phyloP scores from a whole-genome alignment of 2,888 invertebrate species.

The Thumatha senex region DNA sequence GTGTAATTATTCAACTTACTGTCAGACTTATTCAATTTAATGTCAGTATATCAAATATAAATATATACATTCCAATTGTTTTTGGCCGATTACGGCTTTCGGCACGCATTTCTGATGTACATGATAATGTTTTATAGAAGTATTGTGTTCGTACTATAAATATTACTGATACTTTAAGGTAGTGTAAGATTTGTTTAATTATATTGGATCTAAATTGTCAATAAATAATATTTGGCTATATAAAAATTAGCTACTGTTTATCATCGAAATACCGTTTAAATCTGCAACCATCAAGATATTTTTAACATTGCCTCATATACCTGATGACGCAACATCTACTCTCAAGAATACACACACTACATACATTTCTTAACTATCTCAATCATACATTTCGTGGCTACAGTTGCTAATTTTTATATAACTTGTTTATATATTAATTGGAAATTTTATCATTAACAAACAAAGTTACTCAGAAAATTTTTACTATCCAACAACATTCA shows the following conservation, averaged over 20 bases:
- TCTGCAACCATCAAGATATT: not conserved
- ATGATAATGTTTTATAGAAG: too few species aligned
- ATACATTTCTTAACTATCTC: not conserved
- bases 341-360: conserved; percentile 1
- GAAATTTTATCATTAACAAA: not conserved
- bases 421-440: too few species aligned
- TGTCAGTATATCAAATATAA: too few species aligned
- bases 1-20: too few species aligned
- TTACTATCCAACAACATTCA: not conserved
- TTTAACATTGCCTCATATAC: too few species aligned
- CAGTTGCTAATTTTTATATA: conserved; percentile 5
- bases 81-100: too few species aligned
- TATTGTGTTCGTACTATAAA: conserved; percentile 1
- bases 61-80: too few species aligned
- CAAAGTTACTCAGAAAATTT: not conserved
- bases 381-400: conserved; percentile 1
- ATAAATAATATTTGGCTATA: conserved; percentile 5
- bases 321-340: not conserved
- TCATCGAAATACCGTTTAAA: not conserved
- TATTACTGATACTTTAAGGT: conserved; percentile 26
- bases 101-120: too few species aligned
- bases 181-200: conserved; percentile 18
- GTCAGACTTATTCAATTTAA: too few species aligned
- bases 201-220: conserved; percentile 9
- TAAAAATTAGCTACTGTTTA: conserved; percentile 1